Conservation (phyloP, 2,113 vertebrate species). For the Paradisaea rubra region DNA sequence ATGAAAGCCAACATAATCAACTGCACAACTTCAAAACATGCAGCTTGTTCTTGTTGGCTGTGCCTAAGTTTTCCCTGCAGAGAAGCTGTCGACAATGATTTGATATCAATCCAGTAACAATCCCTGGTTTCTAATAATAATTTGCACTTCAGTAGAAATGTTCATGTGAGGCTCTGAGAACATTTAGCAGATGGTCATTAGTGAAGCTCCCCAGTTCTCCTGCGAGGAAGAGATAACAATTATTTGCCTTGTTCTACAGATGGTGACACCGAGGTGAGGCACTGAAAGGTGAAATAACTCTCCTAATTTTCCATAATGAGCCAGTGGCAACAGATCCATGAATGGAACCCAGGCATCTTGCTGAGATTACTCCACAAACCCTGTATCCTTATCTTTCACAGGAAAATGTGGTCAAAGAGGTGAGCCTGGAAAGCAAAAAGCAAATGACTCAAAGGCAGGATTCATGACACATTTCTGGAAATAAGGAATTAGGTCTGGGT, state of each 20-base stretch:
- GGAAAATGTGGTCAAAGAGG: conserved; percentile 35
- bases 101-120: conserved; percentile 67
- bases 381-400: conserved; percentile 32
- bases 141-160: conserved; percentile 63
- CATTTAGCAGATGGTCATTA: conserved; percentile 61
- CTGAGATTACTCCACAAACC: conserved; percentile 28
- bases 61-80: conserved; percentile 63
- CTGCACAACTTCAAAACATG: conserved; percentile 67
- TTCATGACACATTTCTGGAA: conserved; percentile 58
- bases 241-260: conserved; percentile 53
- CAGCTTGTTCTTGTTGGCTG: conserved; percentile 66
- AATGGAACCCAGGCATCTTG: conserved; percentile 55
- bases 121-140: conserved; percentile 66
- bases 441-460: conserved; percentile 46
- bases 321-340: conserved; percentile 50
- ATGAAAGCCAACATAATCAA: conserved; percentile 69
- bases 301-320: conserved; percentile 28
- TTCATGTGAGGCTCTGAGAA: conserved; percentile 56
- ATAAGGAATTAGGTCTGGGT: conserved; percentile 55
- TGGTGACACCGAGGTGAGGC: conserved; percentile 49
- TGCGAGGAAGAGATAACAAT: conserved; percentile 64
- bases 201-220: conserved; percentile 24
- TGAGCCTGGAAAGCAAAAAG: conserved; percentile 54
- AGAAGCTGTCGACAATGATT: conserved; percentile 65
- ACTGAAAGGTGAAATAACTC: conserved; percentile 52